Percentiles rank a stretch among this genome's conserved stretches.
phyloP scores from a whole-genome alignment of 2,888 invertebrate species.

The Trissonchulus latispiculum region DNA sequence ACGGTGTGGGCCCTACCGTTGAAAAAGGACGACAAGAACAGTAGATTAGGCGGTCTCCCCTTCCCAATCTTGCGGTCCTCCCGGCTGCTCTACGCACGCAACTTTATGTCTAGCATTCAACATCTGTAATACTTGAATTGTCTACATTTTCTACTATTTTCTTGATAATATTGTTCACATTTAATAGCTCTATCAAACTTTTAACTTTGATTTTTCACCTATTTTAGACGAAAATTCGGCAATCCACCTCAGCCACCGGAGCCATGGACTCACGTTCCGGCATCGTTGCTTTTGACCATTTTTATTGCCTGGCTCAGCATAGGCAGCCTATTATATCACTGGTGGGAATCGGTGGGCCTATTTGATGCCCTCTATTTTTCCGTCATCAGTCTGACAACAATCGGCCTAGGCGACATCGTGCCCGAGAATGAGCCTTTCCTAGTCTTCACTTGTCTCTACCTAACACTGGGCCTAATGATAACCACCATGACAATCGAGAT shows the following conservation, averaged over 20 bases:
- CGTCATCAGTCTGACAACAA: slow-evolving; percentile 9
- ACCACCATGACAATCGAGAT: slow-evolving; percentile 12
- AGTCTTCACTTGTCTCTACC: slow-evolving; percentile 2
- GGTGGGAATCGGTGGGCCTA: background rate
- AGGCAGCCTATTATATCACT: background rate
- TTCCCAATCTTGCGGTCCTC: too few relatives aligned
- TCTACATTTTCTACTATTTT: too few relatives aligned
- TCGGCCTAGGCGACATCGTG: background rate
- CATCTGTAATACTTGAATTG: too few relatives aligned
- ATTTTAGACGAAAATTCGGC: background rate
- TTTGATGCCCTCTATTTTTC: slow-evolving; percentile 4
- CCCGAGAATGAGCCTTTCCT: background rate
- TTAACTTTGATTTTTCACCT: background rate
- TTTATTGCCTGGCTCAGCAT: background rate
- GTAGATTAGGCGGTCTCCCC: too few relatives aligned
- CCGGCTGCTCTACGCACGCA: too few relatives aligned
- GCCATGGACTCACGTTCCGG: background rate
- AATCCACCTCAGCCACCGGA: background rate
- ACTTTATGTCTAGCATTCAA: too few relatives aligned
- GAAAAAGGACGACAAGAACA: too few relatives aligned
- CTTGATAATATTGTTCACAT: too few relatives aligned
- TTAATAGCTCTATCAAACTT: slow-evolving; percentile 4
- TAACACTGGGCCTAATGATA: background rate
- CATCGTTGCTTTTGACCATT: background rate
- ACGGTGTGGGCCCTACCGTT: too few relatives aligned